Conservation (phyloP, 2,797 vertebrate species). For the Petrocephalus schoutedeni region DNA sequence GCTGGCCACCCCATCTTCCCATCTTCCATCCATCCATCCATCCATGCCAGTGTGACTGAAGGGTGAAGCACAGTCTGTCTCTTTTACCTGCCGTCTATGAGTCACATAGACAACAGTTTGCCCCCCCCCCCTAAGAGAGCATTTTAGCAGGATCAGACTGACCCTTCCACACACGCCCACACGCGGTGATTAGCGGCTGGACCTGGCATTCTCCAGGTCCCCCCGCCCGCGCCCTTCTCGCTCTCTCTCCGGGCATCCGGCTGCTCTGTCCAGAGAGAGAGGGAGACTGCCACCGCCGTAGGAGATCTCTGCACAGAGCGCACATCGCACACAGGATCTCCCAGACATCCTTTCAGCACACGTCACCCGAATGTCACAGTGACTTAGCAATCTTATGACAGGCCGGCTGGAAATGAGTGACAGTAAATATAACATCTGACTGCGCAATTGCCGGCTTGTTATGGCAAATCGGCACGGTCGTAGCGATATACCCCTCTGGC, state of each 20-base stretch:
- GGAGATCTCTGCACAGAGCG: background rate
- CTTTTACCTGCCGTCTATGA: background rate
- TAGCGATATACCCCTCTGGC: background rate
- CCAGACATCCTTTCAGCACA: background rate
- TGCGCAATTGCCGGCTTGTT: background rate
- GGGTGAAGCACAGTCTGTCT: too few species aligned
- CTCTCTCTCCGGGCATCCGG: background rate
- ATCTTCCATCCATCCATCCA: background rate
- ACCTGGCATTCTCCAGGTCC: conserved; percentile 47
- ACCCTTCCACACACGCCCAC: conserved; percentile 60
- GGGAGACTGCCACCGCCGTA: background rate
- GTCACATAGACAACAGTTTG: background rate
- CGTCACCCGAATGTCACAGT: background rate
- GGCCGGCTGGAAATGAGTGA: background rate
- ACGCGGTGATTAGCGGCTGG: conserved; percentile 59
- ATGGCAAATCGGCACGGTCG: background rate
- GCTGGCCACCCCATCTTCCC: background rate
- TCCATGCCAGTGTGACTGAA: too few species aligned
- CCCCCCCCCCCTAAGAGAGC: conserved; percentile 29
- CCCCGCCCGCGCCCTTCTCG: background rate
- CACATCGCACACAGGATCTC: conserved; percentile 30
- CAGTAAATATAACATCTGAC: background rate
- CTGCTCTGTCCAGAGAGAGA: conserved; percentile 8
- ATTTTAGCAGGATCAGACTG: conserved; percentile 56
- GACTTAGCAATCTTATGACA: background rate